phyloP scores from a whole-genome alignment of 2,113 vertebrate genomes.

The Harpagus bidentatus region DNA sequence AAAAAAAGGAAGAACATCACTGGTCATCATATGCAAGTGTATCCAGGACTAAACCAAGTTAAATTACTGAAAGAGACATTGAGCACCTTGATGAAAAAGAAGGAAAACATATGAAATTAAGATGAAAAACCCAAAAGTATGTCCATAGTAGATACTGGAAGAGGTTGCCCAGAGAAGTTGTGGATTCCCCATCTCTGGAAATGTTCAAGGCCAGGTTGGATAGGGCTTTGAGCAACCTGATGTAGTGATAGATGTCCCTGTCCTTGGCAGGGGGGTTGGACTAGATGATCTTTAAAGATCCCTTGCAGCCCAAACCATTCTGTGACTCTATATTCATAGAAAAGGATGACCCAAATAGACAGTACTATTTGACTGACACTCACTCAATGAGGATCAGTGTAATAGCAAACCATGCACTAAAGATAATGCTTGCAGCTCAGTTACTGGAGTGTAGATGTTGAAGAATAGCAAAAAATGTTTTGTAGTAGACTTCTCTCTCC shows the following conservation, averaged over 20 bases:
- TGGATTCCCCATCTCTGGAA: neutral
- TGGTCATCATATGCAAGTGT: neutral
- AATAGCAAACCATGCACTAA: neutral
- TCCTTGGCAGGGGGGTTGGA: neutral
- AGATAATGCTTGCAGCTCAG: neutral
- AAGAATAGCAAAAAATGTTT: neutral
- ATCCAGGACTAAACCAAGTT: neutral
- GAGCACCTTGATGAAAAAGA: neutral
- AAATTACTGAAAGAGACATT: neutral
- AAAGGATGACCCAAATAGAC: neutral
- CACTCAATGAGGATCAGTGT: neutral
- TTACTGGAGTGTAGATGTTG: neutral
- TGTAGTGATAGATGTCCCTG: neutral
- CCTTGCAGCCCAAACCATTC: neutral
- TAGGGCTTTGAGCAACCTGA: neutral
- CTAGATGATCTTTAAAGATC: neutral
- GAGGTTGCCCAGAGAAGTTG: neutral
- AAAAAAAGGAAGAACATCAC: neutral
- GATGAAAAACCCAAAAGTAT: neutral
- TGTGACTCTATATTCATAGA: neutral
- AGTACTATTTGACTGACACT: neutral
- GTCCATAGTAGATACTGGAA: neutral
- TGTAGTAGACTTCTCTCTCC: neutral
- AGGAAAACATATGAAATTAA: neutral
- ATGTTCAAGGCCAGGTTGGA: neutral